Percentiles rank a stretch among this genome's conserved stretches.
Evolutionary conservation across 2,888 invertebrate genomes (phyloP).

Genomic region (Brachyptera risi): DNA sequence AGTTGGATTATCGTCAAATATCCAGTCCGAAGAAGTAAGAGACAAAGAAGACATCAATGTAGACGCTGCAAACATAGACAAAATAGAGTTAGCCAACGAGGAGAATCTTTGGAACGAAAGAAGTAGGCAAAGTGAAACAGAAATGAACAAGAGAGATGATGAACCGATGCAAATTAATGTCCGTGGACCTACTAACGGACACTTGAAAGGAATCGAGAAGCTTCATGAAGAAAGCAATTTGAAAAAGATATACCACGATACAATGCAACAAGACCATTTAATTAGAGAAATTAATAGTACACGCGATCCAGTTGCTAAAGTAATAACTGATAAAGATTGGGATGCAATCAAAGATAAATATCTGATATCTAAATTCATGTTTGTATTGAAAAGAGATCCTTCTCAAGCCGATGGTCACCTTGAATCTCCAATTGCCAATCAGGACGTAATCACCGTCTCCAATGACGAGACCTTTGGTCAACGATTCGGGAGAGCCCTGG

Average conservation of each 20-base stretch:
- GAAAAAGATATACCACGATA: neutral
- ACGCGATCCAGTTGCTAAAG: neutral
- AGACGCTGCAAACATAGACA: conserved; percentile 31
- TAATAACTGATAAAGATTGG: conserved; percentile 9
- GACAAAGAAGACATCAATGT: neutral
- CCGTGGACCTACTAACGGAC: neutral
- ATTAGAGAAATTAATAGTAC: neutral
- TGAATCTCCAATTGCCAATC: neutral
- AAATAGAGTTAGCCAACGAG: conserved; percentile 26
- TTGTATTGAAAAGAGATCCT: conserved; percentile 2
- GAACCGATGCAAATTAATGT: neutral
- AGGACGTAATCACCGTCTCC: conserved; percentile 5
- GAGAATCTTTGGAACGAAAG: conserved; percentile 26
- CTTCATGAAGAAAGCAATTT: neutral
- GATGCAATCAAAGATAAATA: conserved; percentile 8
- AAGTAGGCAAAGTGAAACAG: neutral
- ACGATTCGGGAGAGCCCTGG: neutral
- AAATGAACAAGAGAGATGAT: conserved; percentile 13
- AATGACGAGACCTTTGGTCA: conserved; percentile 8
- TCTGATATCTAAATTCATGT: conserved; percentile 6
- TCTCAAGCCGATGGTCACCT: no score
- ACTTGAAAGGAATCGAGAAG: neutral
- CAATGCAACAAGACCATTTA: neutral
- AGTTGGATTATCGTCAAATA: no score
- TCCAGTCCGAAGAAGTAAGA: neutral